Conservation (phyloP, 37 sponge, comb jelly and placozoan genomes). For the Trichoplax adhaerens region DNA sequence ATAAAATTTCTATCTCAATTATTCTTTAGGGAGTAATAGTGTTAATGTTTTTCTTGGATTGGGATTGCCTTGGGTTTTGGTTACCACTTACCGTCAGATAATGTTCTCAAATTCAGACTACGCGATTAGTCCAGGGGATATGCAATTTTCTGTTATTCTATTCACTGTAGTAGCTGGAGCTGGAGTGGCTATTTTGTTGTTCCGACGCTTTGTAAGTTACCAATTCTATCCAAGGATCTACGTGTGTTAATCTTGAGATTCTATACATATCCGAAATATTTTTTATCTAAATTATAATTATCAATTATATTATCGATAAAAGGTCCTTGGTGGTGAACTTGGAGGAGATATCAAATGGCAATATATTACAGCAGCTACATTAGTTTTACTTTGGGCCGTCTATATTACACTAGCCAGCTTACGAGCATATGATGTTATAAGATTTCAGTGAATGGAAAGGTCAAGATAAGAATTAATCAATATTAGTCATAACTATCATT, state of each 20-base stretch:
- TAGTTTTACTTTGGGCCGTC: conserved; percentile 33
- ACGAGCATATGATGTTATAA: conserved; percentile 26
- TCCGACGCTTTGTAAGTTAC: conserved; percentile 8
- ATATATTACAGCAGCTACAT: conserved; percentile 11
- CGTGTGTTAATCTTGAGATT: no score
- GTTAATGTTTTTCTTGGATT: conserved; percentile 55
- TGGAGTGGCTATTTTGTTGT: conserved; percentile 4
- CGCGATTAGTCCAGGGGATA: conserved; percentile 1
- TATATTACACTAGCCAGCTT: conserved; percentile 33
- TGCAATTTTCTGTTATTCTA: conserved; percentile 11
- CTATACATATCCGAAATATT: no score
- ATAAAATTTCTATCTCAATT: no score
- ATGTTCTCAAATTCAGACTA: not conserved
- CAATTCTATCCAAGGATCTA: not conserved
- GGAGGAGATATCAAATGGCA: conserved; percentile 18
- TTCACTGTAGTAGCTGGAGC: conserved; percentile 3
- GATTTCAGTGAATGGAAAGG: no score
- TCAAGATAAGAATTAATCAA: no score
- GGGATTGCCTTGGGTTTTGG: conserved; percentile 36
- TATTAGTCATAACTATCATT: no score
- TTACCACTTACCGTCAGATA: not conserved
- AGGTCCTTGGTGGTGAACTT: conserved; percentile 31
- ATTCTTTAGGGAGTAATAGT: conserved; percentile 29
- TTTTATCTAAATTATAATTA: no score
- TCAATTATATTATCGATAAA: no score